Evolutionary conservation across 2,888 invertebrate genomes (phyloP).

Genomic region (Dendrolimus pini): DNA sequence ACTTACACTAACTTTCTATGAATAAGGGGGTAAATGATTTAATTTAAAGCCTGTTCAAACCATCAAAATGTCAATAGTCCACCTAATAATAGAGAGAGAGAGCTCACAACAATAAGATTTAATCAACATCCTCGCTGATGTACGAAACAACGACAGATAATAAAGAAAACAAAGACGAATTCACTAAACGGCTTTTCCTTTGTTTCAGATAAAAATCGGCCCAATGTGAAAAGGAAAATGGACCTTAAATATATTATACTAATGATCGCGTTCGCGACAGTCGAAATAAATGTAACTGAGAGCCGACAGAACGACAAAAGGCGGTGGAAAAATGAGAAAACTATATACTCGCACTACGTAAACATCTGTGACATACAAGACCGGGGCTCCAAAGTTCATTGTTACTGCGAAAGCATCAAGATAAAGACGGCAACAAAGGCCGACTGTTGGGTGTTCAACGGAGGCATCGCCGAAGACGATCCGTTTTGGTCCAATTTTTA

Average conservation of each 20-base stretch:
- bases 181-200: slow-evolving; percentile 39
- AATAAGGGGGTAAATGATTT: not conserved
- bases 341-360: slow-evolving; percentile 55
- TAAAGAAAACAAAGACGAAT: slow-evolving; percentile 33
- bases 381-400: slow-evolving; percentile 77
- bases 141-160: slow-evolving; percentile 22
- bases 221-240: slow-evolving; percentile 54
- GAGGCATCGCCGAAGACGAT: slow-evolving; percentile 82
- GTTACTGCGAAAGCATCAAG: slow-evolving; percentile 79
- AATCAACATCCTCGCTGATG: slow-evolving; percentile 38
- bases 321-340: slow-evolving; percentile 64
- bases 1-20: too few relatives aligned
- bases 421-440: slow-evolving; percentile 80
- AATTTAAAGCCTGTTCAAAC: slow-evolving; percentile 9
- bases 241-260: slow-evolving; percentile 66
- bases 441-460: slow-evolving; percentile 86
- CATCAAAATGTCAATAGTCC: slow-evolving; percentile 28
- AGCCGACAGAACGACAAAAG: slow-evolving; percentile 67
- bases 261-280: slow-evolving; percentile 65
- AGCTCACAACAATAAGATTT: slow-evolving; percentile 36
- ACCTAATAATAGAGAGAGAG: slow-evolving; percentile 20
- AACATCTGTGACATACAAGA: slow-evolving; percentile 78
- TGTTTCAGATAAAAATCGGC: slow-evolving; percentile 60
- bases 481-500: slow-evolving; percentile 85
- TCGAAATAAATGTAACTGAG: slow-evolving; percentile 67